Evolutionary conservation across 2,888 invertebrate genomes (phyloP).

Genomic region (Eristalis arbustorum): DNA sequence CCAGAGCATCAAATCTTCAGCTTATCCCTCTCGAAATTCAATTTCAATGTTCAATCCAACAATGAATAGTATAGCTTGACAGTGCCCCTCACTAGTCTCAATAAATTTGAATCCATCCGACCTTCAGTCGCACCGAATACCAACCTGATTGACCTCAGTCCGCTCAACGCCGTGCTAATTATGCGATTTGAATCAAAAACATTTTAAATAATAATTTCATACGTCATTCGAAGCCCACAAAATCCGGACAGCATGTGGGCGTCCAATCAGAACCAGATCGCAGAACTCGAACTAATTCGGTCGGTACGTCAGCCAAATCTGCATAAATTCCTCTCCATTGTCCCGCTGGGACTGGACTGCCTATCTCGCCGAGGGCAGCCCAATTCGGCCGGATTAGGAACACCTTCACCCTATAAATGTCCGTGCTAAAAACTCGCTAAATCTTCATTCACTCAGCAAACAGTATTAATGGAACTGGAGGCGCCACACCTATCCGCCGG

Average conservation of each 20-base stretch:
- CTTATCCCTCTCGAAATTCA: too few relatives aligned
- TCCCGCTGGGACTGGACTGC: too few relatives aligned
- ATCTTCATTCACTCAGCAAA: slow-evolving; percentile 7
- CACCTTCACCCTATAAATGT: slow-evolving; percentile 5
- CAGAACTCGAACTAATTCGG: neutral
- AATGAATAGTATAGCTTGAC: too few relatives aligned
- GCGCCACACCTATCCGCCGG: slow-evolving; percentile 36
- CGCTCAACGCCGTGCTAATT: neutral
- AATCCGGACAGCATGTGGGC: neutral
- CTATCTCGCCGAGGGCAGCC: neutral
- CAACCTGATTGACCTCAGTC: neutral
- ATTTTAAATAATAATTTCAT: neutral
- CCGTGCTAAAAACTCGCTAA: slow-evolving; percentile 17
- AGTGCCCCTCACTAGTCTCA: neutral
- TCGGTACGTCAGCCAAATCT: neutral
- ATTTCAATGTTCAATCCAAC: too few relatives aligned
- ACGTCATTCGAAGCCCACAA: neutral
- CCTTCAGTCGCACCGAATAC: neutral
- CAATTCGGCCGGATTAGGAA: neutral
- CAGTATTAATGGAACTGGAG: slow-evolving; percentile 39
- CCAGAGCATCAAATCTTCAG: too few relatives aligned
- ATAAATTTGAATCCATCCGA: neutral
- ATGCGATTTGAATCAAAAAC: neutral
- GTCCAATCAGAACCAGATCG: neutral
- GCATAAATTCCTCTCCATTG: neutral